A percentile compares a stretch with the other conserved stretches of the same genome.
Evolutionary conservation across 37 sponge, comb jelly and placozoan genomes (phyloP).

Genomic region (Mnemiopsis leidyi): DNA sequence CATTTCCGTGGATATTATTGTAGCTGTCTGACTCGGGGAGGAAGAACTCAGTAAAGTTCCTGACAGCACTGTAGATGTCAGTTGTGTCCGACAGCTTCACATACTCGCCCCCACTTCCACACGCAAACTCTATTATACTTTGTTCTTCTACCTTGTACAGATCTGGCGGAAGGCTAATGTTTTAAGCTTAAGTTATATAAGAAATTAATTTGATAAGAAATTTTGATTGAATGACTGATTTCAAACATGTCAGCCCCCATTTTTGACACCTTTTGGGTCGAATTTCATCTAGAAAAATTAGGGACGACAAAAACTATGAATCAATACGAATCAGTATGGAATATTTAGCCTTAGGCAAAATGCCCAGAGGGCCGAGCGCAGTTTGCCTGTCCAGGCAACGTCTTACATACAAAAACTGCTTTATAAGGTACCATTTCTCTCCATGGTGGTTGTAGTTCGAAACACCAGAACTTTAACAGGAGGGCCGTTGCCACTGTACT

Average conservation of each 20-base stretch:
- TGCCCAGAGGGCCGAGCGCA: no score
- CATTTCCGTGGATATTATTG: not conserved
- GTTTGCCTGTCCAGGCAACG: no score
- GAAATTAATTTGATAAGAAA: no score
- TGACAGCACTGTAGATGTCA: conserved; percentile 18
- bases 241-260: no score
- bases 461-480: not conserved
- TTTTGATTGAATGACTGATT: no score
- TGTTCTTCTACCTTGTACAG: not conserved
- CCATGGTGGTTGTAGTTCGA: conserved; percentile 1
- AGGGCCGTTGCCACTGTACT: not conserved
- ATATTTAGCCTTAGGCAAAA: no score
- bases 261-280: no score
- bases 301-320: no score
- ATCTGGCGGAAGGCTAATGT: not conserved
- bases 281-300: no score
- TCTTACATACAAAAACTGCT: no score
- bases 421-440: not conserved
- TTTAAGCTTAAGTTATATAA: no score
- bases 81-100: not conserved
- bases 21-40: not conserved
- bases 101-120: not conserved
- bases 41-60: conserved; percentile 20
- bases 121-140: not conserved
- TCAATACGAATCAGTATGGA: no score